Base-by-base conservation (phyloP, 2,797 vertebrate species). In the Acipenser ruthenus region DNA sequence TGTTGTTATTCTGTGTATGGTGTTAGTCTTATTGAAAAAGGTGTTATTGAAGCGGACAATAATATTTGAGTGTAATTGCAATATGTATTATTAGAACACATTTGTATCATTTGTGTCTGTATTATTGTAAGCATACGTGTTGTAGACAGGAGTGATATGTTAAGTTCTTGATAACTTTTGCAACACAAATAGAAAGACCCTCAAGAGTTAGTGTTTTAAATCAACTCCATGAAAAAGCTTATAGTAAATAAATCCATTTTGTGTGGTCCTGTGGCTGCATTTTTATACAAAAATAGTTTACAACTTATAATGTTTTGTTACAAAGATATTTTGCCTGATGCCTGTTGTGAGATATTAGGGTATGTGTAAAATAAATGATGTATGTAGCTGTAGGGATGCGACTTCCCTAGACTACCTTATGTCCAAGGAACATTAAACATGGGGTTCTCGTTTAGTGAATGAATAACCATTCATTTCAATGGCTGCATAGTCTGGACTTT, bases 361-460 rank as follows among this genome's bases (percentile, higher is more conserved):
- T 95, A 96, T 96, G 92, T 93, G 91, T 94, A 94, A 95, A 97
- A 97, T 99, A 99, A 99, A 99, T 99, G 94, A 97, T 96, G 94
- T 98, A 95, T 97, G 91, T 93, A 96, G 91, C 94, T 94, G 91
- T 94, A 94, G 93, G 93, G 95, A 93, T 88, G 88, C 85, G 88
- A 91, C 92, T 93, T 94, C 91, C 87, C 88, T 91, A 90, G 91
- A 93, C 93, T 95, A 97, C 95, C 95, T 96, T 96, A 89, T 92
- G 88, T 96, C 91, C 95, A 97, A 97, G 96, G 95, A 97, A 97
- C 96, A 99, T 99, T 99, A 97, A 96, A 96, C 96, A 99, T 92
- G 93, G 93, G 89, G 94, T 91, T 95, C 94, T 96, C 87, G 91
- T 96, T 97, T 97, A 95, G 95, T 92, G 95, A 97, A 97, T 97